phyloP scores from a whole-genome alignment of 2,797 vertebrate genomes.

The Leptodactylus fallax region DNA sequence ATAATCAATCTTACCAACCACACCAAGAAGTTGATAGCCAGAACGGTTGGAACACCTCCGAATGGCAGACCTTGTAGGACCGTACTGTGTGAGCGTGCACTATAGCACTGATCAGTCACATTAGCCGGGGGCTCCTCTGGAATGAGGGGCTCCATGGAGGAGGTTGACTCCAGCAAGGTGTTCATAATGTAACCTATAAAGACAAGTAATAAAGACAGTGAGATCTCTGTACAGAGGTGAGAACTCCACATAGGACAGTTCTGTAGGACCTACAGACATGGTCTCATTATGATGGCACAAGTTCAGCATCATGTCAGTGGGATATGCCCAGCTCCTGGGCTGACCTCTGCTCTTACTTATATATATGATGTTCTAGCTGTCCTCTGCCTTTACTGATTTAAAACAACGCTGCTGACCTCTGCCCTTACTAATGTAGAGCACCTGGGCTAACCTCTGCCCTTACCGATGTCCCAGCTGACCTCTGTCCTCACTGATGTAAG shows the following conservation, averaged over 20 bases:
- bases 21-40: conserved; percentile 86
- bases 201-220: neutral
- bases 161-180: conserved; percentile 64
- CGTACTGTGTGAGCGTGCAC: conserved; percentile 82
- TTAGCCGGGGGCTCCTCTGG: conserved; percentile 73
- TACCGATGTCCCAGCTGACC: neutral
- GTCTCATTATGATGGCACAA: no score
- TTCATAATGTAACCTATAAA: conserved; percentile 65
- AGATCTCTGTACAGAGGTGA: no score
- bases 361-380: no score
- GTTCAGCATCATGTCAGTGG: no score
- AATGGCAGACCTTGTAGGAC: conserved; percentile 94
- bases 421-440: neutral
- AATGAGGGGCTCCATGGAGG: neutral
- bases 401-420: neutral
- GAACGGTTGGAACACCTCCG: conserved; percentile 91
- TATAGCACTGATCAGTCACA: conserved; percentile 85
- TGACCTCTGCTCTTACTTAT: no score
- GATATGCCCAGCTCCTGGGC: no score
- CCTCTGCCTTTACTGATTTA: neutral
- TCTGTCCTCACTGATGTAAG: neutral
- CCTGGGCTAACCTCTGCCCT: neutral
- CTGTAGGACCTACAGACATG: no score
- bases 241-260: no score
- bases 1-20: conserved; percentile 85